Percentiles rank a stretch among this genome's conserved stretches.
Conservation (phyloP, 2,888 invertebrate genomes). For the Serrognathus titanus region DNA sequence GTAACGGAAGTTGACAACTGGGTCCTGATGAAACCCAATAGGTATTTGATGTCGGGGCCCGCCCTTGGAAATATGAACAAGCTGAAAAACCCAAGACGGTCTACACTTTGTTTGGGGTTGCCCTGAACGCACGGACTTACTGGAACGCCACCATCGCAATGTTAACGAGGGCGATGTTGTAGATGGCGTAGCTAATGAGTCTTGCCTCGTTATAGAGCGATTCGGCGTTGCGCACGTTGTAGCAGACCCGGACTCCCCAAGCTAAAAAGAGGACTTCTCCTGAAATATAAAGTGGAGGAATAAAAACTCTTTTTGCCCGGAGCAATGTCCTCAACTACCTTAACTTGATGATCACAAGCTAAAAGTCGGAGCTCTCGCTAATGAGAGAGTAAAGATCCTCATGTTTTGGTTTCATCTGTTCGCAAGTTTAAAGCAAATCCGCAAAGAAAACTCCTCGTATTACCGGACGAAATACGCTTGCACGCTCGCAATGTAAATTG, state of each 20-base stretch:
- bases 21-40: slow-evolving; percentile 87
- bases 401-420: too few relatives aligned
- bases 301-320: too few relatives aligned
- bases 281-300: slow-evolving; percentile 36
- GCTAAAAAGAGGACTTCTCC: slow-evolving; percentile 75
- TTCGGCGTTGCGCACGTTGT: slow-evolving; percentile 85
- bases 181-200: slow-evolving; percentile 90
- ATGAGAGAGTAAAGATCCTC: too few relatives aligned
- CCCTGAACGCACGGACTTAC: slow-evolving; percentile 60
- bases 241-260: slow-evolving; percentile 83
- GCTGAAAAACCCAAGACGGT: slow-evolving; percentile 52
- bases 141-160: slow-evolving; percentile 89
- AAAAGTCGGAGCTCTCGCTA: too few relatives aligned
- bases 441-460: too few relatives aligned
- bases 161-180: slow-evolving; percentile 91
- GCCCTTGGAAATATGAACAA: slow-evolving; percentile 81
- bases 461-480: too few relatives aligned
- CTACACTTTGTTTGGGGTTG: background rate
- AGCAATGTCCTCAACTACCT: too few relatives aligned
- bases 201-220: slow-evolving; percentile 91
- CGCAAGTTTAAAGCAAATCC: too few relatives aligned
- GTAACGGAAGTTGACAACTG: slow-evolving; percentile 90
- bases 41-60: slow-evolving; percentile 89
- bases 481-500: too few relatives aligned
- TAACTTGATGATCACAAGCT: too few relatives aligned